A percentile compares a stretch with the other conserved stretches of the same genome.
Conservation (phyloP, 2,888 invertebrate genomes). For the Bombyx huttoni region DNA sequence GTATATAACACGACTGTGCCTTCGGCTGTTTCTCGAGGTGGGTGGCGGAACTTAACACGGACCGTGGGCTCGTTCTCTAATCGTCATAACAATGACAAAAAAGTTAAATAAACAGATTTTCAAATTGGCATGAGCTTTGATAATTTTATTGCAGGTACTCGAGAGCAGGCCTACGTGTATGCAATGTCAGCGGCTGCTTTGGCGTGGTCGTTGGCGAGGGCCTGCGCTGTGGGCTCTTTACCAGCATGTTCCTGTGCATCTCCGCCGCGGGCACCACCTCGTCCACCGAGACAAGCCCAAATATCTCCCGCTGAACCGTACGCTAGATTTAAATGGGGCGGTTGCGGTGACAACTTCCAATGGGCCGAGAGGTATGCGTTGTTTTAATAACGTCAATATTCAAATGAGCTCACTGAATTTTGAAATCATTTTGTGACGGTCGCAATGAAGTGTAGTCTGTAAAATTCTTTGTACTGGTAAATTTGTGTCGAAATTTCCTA, state of each 20-base stretch:
- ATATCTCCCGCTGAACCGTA: conserved; percentile 79
- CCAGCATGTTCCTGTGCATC: conserved; percentile 85
- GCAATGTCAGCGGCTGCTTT: conserved; percentile 86
- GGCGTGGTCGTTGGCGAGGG: conserved; percentile 82
- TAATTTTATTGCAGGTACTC: conserved; percentile 73
- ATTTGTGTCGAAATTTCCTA: too few species aligned
- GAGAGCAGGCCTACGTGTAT: conserved; percentile 89
- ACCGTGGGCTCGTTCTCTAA: too few species aligned
- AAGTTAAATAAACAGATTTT: too few species aligned
- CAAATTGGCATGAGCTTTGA: too few species aligned
- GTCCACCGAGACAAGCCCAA: conserved; percentile 69
- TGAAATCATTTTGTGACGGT: neutral
- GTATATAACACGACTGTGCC: too few species aligned
- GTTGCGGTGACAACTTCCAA: conserved; percentile 86
- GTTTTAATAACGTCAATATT: neutral
- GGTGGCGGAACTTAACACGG: too few species aligned
- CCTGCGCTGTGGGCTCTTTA: conserved; percentile 82
- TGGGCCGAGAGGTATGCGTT: conserved; percentile 73
- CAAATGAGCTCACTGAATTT: neutral
- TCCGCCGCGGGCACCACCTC: conserved; percentile 76
- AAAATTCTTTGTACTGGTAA: too few species aligned
- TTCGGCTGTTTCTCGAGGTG: too few species aligned
- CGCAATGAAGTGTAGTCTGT: too few species aligned
- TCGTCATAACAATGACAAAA: too few species aligned
- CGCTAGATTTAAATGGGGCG: conserved; percentile 87